Evolutionary conservation across 2,888 invertebrate species (phyloP).

Genomic region (Marasmarcha lunaedactyla): DNA sequence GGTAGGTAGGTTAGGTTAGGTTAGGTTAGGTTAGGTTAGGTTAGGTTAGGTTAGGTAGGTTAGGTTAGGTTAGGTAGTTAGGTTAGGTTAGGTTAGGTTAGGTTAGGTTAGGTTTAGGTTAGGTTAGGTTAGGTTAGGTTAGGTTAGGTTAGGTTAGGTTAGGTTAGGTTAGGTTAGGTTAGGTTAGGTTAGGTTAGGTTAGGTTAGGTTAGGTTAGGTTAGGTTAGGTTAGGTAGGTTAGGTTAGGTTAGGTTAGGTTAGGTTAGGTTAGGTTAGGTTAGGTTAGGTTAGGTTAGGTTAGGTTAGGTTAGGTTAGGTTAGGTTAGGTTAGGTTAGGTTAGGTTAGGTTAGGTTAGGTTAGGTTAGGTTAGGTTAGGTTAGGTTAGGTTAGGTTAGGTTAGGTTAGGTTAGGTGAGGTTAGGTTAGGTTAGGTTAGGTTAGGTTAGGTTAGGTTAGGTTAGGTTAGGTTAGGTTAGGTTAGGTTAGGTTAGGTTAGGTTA

Average conservation of each 20-base stretch:
- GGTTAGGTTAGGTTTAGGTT: constrained; percentile 1
- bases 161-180: constrained; percentile 1
- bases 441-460: constrained; percentile 1
- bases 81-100: constrained; percentile 16
- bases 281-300: constrained; percentile 1
- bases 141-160: constrained; percentile 1
- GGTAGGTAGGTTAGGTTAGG: constrained; percentile 12
- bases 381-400: constrained; percentile 1
- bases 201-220: constrained; percentile 1
- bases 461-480: constrained; percentile 1
- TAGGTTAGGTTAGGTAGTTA: constrained; percentile 15
- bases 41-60: constrained; percentile 14
- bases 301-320: constrained; percentile 1
- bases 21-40: constrained; percentile 15
- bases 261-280: constrained; percentile 1
- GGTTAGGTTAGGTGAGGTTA: constrained; percentile 1
- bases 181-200: constrained; percentile 1
- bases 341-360: not conserved
- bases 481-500: constrained; percentile 1
- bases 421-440: constrained; percentile 1
- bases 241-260: constrained; percentile 1
- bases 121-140: constrained; percentile 1
- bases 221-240: constrained; percentile 1
- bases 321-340: constrained; percentile 1
- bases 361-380: not conserved